A percentile compares a stretch with the other conserved stretches of the same genome.
These are phyloP conservation scores for Glossosoma conforme DNA, from an alignment of 1,140 invertebrate genomes.

Conservation along the genomic window DNA sequence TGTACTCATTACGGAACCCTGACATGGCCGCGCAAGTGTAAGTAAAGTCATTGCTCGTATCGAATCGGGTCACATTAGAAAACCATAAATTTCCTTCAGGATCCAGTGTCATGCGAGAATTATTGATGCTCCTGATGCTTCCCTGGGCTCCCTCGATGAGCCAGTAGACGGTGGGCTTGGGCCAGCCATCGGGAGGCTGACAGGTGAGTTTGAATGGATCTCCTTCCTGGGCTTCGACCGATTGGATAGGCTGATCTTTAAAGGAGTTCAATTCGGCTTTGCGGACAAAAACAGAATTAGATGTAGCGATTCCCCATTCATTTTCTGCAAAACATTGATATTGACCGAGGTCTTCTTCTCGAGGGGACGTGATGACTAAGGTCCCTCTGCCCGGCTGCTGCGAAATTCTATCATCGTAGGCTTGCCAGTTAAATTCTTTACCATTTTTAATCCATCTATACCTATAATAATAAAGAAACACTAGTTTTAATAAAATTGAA, in stretches of 20 bases:
- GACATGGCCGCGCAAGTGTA: constrained; percentile 90
- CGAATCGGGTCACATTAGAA: constrained; percentile 84
- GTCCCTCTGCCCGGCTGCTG: constrained; percentile 90
- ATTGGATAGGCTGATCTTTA: constrained; percentile 64
- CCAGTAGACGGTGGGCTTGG: constrained; percentile 92
- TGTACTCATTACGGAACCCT: constrained; percentile 83
- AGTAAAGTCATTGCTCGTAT: constrained; percentile 74
- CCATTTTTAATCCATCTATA: constrained; percentile 97
- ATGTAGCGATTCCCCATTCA: constrained; percentile 88
- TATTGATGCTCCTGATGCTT: constrained; percentile 83
- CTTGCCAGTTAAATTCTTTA: constrained; percentile 81
- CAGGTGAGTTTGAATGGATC: constrained; percentile 82
- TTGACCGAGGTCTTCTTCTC: constrained; percentile 89
- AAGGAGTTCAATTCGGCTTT: constrained; percentile 92
- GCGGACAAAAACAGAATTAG: constrained; percentile 91
- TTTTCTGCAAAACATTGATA: constrained; percentile 98
- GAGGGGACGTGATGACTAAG: constrained; percentile 80
- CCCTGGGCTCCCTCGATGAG: constrained; percentile 75
- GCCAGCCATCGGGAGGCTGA: constrained; percentile 89
- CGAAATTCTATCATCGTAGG: constrained; percentile 89
- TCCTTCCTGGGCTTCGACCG: constrained; percentile 73
- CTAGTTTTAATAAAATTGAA: too few species aligned
- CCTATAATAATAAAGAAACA: too few species aligned
- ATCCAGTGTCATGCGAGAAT: constrained; percentile 88
- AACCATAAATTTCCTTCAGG: constrained; percentile 93